Evolutionary conservation across 2,113 vertebrate genomes (phyloP).

Genomic region (Ailurus styani): DNA sequence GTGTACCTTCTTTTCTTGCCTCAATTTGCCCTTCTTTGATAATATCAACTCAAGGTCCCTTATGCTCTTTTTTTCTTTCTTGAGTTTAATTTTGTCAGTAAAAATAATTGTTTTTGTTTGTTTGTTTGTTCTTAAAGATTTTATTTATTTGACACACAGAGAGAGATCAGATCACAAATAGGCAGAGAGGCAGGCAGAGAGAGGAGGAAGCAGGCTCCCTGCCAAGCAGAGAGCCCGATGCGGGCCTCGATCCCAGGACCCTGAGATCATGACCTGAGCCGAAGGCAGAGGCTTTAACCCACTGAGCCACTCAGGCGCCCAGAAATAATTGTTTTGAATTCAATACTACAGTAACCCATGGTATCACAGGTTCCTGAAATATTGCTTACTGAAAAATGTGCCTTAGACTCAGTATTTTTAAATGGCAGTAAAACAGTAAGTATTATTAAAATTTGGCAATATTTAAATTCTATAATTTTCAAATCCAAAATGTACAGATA

Average conservation of each 20-base stretch:
- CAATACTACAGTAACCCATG: neutral
- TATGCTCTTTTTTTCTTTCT: neutral
- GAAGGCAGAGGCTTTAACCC: too few relatives aligned
- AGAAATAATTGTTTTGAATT: neutral
- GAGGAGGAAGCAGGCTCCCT: too few relatives aligned
- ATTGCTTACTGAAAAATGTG: neutral
- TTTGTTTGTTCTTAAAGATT: too few relatives aligned
- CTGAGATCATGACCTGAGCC: too few relatives aligned
- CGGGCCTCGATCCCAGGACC: too few relatives aligned
- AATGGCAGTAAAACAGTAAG: neutral
- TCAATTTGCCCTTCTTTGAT: neutral
- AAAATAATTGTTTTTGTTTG: slow-evolving; percentile 1
- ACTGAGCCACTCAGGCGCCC: too few relatives aligned
- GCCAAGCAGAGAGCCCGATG: too few relatives aligned
- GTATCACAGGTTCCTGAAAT: neutral
- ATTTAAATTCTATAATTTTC: neutral
- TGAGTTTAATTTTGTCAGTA: neutral
- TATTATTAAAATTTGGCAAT: neutral
- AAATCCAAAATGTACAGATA: neutral
- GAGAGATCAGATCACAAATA: too few relatives aligned
- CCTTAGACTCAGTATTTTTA: neutral
- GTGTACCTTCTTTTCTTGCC: neutral
- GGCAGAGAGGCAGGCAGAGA: too few relatives aligned
- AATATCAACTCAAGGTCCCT: neutral
- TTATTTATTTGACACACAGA: too few relatives aligned